Evolutionary conservation across 1,140 invertebrate genomes (phyloP).

Genomic region (roundworm (Caenorhabditis elegans)): DNA sequence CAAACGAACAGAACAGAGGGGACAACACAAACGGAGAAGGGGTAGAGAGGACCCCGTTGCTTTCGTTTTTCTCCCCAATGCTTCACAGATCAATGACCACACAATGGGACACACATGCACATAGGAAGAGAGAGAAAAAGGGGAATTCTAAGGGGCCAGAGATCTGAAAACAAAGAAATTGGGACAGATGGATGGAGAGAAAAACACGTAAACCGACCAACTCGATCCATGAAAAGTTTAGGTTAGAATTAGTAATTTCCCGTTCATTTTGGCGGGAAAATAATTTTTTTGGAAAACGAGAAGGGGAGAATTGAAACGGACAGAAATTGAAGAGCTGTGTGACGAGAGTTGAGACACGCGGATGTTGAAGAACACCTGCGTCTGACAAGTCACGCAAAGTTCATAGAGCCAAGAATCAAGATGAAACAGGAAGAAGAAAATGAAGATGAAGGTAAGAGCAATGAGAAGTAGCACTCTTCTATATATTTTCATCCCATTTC

Average conservation of each 20-base stretch:
- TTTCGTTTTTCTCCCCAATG: background rate
- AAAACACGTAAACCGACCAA: background rate
- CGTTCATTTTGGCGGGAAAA: background rate
- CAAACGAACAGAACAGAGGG: background rate
- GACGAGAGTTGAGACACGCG: background rate
- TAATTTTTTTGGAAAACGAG: background rate
- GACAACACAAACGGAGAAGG: too few species aligned
- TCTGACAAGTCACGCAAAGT: slow-evolving; percentile 10
- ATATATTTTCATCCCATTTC: too few species aligned
- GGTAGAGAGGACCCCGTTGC: background rate
- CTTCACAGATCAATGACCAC: slow-evolving; percentile 21
- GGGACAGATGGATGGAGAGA: background rate
- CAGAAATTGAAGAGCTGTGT: background rate
- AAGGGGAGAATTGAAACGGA: background rate
- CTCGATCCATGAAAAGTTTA: too few species aligned
- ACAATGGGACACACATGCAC: slow-evolving; percentile 13
- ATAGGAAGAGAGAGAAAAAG: background rate
- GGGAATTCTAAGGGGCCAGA: background rate
- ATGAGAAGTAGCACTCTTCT: too few species aligned
- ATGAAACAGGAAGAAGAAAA: background rate
- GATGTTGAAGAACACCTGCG: background rate
- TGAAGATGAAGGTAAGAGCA: background rate
- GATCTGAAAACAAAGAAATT: background rate
- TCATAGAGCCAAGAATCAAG: background rate
- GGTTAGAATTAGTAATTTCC: background rate